Percentiles rank a stretch among this genome's conserved stretches.
These are phyloP conservation scores for Chrysomela aeneicollis DNA, from an alignment of 2,888 invertebrate genomes.

Conservation along the genomic window DNA sequence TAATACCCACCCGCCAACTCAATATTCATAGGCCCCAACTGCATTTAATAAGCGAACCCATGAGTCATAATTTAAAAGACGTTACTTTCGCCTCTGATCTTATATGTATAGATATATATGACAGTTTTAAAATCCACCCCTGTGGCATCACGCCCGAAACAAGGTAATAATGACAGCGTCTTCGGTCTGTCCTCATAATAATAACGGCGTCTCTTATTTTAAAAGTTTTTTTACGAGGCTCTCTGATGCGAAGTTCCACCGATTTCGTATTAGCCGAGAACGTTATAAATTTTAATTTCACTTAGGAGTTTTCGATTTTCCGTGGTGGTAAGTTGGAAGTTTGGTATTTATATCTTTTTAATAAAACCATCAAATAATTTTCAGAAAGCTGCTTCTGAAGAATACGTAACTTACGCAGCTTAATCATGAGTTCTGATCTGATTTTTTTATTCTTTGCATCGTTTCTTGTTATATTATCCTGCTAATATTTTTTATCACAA, in stretches of 20 bases:
- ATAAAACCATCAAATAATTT: no score
- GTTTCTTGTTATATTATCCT: no score
- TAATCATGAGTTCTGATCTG: no score
- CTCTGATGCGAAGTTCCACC: constrained; percentile 43
- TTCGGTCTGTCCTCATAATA: constrained; percentile 52
- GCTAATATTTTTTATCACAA: no score
- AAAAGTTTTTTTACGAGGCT: constrained; percentile 51
- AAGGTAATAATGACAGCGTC: constrained; percentile 55
- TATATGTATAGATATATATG: constrained; percentile 49
- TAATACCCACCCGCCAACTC: constrained; percentile 9
- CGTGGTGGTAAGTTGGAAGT: constrained; percentile 12
- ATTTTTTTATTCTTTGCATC: no score
- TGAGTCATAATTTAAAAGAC: constrained; percentile 54
- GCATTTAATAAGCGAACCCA: constrained; percentile 40
- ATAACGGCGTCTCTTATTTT: constrained; percentile 48
- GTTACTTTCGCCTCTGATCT: constrained; percentile 48
- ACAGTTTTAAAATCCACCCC: constrained; percentile 51
- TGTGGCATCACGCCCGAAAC: constrained; percentile 49
- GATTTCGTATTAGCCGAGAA: constrained; percentile 46
- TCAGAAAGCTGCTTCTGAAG: no score
- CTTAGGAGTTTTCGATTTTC: constrained; percentile 39
- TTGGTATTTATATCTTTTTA: no score
- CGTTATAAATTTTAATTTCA: constrained; percentile 48
- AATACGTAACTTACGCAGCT: no score
- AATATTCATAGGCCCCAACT: not conserved